phyloP scores from a whole-genome alignment of 1,140 invertebrate species.

The Drosophila grimshawi region DNA sequence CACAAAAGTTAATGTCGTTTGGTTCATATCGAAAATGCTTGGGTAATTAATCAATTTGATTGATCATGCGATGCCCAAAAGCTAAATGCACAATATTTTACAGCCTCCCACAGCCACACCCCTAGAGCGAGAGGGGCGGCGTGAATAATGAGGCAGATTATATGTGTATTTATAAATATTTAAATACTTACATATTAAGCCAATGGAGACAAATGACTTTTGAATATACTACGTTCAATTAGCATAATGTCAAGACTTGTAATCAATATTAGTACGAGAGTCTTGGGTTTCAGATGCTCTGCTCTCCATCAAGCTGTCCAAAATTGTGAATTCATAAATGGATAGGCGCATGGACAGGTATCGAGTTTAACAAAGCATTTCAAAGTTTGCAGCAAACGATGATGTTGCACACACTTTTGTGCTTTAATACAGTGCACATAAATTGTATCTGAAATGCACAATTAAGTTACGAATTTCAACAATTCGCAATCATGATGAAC shows the following conservation, averaged over 20 bases:
- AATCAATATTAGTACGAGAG: background rate
- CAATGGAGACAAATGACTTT: slow-evolving; percentile 71
- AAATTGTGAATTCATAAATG: slow-evolving; percentile 10
- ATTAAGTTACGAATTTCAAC: slow-evolving; percentile 61
- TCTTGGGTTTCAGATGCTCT: slow-evolving; percentile 6
- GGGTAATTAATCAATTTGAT: slow-evolving; percentile 81
- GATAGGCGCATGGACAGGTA: background rate
- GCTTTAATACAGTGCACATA: slow-evolving; percentile 35
- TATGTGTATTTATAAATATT: slow-evolving; percentile 64
- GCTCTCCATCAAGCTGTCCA: background rate
- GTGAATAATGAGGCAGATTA: slow-evolving; percentile 56
- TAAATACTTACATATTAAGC: slow-evolving; percentile 65
- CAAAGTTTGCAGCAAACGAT: background rate
- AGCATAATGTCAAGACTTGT: slow-evolving; percentile 18
- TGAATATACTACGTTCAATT: slow-evolving; percentile 47
- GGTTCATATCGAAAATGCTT: slow-evolving; percentile 69
- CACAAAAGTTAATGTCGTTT: slow-evolving; percentile 67
- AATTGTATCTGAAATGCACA: slow-evolving; percentile 54
- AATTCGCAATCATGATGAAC: slow-evolving; percentile 36
- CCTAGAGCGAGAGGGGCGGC: background rate
- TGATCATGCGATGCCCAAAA: slow-evolving; percentile 65
- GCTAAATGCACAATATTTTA: slow-evolving; percentile 49
- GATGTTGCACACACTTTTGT: slow-evolving; percentile 5
- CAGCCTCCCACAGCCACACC: background rate
- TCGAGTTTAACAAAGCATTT: slow-evolving; percentile 6